Evolutionary conservation across 2,797 vertebrate genomes (phyloP).

Genomic region (Schizopygopsis pylzovi): DNA sequence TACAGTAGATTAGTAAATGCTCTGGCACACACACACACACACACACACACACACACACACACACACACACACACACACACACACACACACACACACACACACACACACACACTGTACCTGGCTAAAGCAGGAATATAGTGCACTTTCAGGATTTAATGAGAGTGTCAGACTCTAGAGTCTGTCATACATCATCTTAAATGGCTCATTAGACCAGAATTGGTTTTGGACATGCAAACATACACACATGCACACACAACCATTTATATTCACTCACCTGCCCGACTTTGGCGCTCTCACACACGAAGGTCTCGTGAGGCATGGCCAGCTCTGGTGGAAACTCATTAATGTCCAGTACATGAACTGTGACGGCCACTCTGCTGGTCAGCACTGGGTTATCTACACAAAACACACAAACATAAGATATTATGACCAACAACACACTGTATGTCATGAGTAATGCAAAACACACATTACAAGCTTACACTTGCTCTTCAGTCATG

Average conservation of each 20-base stretch:
- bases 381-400: conserved; percentile 91
- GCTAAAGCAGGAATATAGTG: neutral
- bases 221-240: conserved; percentile 56
- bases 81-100: neutral
- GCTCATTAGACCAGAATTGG: conserved; percentile 55
- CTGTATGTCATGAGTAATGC: neutral
- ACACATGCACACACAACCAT: conserved; percentile 19
- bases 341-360: conserved; percentile 96
- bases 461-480: neutral
- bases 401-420: conserved; percentile 57
- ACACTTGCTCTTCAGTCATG: neutral
- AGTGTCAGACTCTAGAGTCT: conserved; percentile 28
- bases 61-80: neutral
- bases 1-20: neutral
- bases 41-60: too few species aligned
- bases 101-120: conserved; percentile 6
- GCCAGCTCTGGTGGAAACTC: conserved; percentile 97
- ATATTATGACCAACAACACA: neutral
- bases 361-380: conserved; percentile 90
- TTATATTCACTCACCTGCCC: conserved; percentile 86
- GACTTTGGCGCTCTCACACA: conserved; percentile 92
- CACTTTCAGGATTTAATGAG: conserved; percentile 48
- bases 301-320: conserved; percentile 90
- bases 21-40: neutral
- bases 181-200: conserved; percentile 61